Evolutionary conservation across 2,888 invertebrate species (phyloP), one percentile per base, ranked within the genome.

Genomic region (Polyploca ridens): DNA sequence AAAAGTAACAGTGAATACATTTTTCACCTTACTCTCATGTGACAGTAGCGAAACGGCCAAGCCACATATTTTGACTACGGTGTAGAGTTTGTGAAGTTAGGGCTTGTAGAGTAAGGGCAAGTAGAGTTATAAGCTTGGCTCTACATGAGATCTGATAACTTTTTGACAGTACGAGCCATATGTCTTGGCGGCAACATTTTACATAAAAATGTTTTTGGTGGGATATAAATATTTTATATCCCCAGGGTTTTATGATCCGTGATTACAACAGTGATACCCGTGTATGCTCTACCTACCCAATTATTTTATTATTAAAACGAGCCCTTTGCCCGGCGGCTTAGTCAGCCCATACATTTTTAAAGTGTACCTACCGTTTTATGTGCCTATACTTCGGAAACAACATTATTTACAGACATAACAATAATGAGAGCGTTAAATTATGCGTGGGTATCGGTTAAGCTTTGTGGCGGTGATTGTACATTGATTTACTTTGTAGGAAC

Each of bases 291-390:
- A 46, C 63, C 35, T 46, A 60, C 49, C 33, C 59, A 63, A 63
- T 60, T 59, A 60, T 60, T 63, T 46, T 49, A 63, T 63, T 63
- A 63, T 49, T 63, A 59, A 63, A 46, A 19, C 13, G 58, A 33
- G 59, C 59, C 59, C 59, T 59, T 59, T 35, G 59, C 59, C 35
- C 35, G 35, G 35, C n/a, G 59, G 35, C 35, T 59, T 35, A 54
- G 54, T 54, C 54, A 19, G 54, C 54, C 10, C 46, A 62, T 46
- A 44, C 27, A 62, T 27, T 62, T 46, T 62, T 41, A 46, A 62
- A 27, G 33, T 41, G 41, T 35, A 14, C 14, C 44, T 35, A 14
- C 14, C 27, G 41, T 33, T 27, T 46, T 62, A 62, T 46, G 19
- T 5, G 4, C 33, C 14, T 19, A 54, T 46, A 62, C 59, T 33